Evolutionary conservation across 2,888 invertebrate genomes (phyloP).

Genomic region (Rotaria macrura): DNA sequence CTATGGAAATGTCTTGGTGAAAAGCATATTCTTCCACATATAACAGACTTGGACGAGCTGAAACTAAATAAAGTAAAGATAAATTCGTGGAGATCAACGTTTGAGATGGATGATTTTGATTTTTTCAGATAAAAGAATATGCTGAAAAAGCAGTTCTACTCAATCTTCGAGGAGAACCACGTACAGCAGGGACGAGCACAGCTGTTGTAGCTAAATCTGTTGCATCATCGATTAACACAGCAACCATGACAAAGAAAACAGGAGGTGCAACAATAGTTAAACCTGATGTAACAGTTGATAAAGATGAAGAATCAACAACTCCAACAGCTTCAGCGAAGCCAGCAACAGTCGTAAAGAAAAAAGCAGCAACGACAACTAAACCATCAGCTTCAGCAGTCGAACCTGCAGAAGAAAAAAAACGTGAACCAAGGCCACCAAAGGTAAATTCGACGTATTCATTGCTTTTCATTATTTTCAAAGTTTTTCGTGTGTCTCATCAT

Average conservation of each 20-base stretch:
- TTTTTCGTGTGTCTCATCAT: too few species aligned
- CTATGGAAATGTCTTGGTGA: slow-evolving; percentile 85
- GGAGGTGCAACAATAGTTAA: background rate
- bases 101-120: slow-evolving; percentile 25
- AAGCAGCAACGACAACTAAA: background rate
- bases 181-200: background rate
- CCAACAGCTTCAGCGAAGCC: background rate
- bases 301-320: too few species aligned
- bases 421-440: background rate
- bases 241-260: background rate
- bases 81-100: background rate
- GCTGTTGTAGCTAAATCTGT: background rate
- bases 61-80: slow-evolving; percentile 69
- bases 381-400: background rate
- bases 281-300: too few species aligned
- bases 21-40: slow-evolving; percentile 76
- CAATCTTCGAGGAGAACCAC: slow-evolving; percentile 40
- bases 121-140: slow-evolving; percentile 68
- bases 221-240: background rate
- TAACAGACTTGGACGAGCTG: slow-evolving; percentile 74
- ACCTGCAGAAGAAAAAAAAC: background rate
- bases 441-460: too few species aligned
- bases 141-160: slow-evolving; percentile 73
- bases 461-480: too few species aligned
- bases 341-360: background rate